A percentile compares a stretch with the other conserved stretches of the same genome.
Conservation (phyloP, 2,888 invertebrate species). For the Mylabris sibirica region DNA sequence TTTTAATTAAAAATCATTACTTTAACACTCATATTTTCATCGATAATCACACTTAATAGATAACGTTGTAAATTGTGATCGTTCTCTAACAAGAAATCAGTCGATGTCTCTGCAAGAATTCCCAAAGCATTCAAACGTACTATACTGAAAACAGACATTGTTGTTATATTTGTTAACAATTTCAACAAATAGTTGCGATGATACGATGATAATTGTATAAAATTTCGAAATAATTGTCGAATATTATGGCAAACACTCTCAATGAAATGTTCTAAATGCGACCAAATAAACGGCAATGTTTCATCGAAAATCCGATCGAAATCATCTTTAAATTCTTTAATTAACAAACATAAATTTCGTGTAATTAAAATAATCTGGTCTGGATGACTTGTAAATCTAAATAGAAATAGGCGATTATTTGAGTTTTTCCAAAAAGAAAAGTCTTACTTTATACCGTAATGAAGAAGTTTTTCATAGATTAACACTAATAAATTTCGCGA, state of each 20-base stretch:
- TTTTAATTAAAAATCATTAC: background rate
- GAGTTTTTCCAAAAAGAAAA: background rate
- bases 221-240: slow-evolving; percentile 36
- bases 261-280: slow-evolving; percentile 70
- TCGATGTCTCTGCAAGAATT: slow-evolving; percentile 12
- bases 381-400: slow-evolving; percentile 49
- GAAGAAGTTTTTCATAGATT: slow-evolving; percentile 20
- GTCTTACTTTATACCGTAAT: slow-evolving; percentile 23
- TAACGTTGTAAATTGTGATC: slow-evolving; percentile 13
- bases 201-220: slow-evolving; percentile 30
- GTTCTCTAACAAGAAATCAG: slow-evolving; percentile 16
- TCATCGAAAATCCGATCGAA: slow-evolving; percentile 51
- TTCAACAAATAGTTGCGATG: background rate
- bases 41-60: slow-evolving; percentile 4
- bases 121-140: slow-evolving; percentile 19
- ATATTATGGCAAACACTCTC: slow-evolving; percentile 70
- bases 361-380: slow-evolving; percentile 52
- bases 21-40: slow-evolving; percentile 9
- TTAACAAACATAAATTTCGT: slow-evolving; percentile 47
- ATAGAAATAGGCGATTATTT: background rate
- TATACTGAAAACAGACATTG: slow-evolving; percentile 15
- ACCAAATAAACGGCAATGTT: slow-evolving; percentile 64
- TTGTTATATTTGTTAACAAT: background rate
- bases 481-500: slow-evolving; percentile 44
- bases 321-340: slow-evolving; percentile 45